phyloP scores from a whole-genome alignment of 2,797 vertebrate species.

The Rhabdomys pumilio region DNA sequence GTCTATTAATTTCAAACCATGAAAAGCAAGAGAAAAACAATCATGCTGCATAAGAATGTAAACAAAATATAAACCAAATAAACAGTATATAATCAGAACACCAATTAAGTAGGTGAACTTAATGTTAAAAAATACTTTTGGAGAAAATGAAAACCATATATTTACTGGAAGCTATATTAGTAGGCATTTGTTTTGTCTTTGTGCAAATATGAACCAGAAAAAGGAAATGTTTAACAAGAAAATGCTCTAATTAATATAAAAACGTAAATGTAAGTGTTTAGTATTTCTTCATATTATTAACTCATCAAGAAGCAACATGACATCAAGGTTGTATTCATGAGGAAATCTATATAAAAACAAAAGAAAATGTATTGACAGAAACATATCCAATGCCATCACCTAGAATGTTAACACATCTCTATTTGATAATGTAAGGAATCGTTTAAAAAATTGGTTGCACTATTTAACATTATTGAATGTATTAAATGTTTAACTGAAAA shows the following conservation, averaged over 20 bases:
- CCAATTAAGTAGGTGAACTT: neutral
- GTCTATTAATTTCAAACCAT: neutral
- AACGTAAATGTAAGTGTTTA: neutral
- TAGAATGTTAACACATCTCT: neutral
- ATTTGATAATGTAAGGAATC: neutral
- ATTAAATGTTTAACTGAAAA: neutral
- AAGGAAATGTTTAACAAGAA: neutral
- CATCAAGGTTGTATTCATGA: neutral
- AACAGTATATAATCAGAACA: neutral
- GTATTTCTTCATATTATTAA: neutral
- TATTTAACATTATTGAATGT: neutral
- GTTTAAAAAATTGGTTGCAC: neutral
- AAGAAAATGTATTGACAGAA: neutral
- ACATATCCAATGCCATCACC: neutral
- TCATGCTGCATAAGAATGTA: neutral
- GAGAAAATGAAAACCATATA: neutral
- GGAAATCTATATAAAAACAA: neutral
- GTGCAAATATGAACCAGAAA: neutral
- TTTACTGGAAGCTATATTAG: neutral
- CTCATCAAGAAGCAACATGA: neutral
- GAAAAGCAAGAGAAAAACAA: neutral
- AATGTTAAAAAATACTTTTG: neutral
- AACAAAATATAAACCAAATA: neutral
- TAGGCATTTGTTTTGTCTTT: neutral
- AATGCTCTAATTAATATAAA: neutral